These are phyloP conservation scores for Plodia interpunctella DNA, from an alignment of 1,140 invertebrate species.

Conservation along the genomic window DNA sequence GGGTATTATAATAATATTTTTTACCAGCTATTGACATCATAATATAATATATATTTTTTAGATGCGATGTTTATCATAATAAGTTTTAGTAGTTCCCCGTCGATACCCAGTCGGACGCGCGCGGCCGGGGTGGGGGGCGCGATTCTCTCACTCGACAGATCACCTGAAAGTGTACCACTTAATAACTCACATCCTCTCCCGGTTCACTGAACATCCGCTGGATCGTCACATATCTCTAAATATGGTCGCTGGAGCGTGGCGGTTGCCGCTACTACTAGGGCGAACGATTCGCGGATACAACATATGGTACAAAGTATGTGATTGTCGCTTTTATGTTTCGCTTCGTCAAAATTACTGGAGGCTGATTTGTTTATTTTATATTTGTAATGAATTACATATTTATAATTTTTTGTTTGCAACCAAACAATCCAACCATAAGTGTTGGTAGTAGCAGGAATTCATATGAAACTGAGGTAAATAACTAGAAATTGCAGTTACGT, in stretches of 20 bases:
- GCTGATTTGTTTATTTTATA: too few species aligned
- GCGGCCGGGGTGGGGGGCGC: conserved; percentile 42
- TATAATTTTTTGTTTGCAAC: too few species aligned
- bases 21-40: too few species aligned
- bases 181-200: conserved; percentile 73
- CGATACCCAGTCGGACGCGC: conserved; percentile 14
- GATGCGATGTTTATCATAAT: neutral
- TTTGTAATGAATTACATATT: too few species aligned
- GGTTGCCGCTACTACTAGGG: conserved; percentile 20
- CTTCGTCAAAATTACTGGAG: too few species aligned
- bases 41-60: neutral
- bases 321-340: conserved; percentile 18
- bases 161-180: conserved; percentile 74
- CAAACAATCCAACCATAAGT: too few species aligned
- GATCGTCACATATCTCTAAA: conserved; percentile 75
- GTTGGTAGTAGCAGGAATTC: too few species aligned
- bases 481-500: too few species aligned
- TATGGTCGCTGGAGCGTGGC: conserved; percentile 63
- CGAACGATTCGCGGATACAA: conserved; percentile 49
- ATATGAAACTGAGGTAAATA: too few species aligned
- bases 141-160: conserved; percentile 73
- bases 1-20: too few species aligned
- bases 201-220: conserved; percentile 72
- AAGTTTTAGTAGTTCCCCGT: conserved; percentile 7
- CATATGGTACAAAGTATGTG: conserved; percentile 16